phyloP scores from a whole-genome alignment of 2,888 invertebrate species.

The Chouioia cunea region DNA sequence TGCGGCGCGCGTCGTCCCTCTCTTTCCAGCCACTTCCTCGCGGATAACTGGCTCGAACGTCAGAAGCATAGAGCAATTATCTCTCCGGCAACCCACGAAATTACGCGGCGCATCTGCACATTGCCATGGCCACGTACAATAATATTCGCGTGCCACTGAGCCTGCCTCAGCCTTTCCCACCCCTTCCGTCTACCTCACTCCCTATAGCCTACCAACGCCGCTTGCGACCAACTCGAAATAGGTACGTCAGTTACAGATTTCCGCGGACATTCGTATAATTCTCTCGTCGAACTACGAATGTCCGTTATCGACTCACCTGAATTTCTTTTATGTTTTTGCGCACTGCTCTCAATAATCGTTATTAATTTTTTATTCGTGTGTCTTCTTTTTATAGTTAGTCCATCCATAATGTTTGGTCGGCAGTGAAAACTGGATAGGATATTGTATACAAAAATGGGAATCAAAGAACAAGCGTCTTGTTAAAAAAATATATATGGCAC shows the following conservation, averaged over 20 bases:
- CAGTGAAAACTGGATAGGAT: no score
- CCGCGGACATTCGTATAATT: constrained; percentile 37
- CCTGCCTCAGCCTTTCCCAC: background rate
- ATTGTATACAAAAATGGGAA: no score
- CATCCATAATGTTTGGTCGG: no score
- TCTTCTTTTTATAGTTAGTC: no score
- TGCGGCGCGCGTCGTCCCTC: constrained; percentile 9
- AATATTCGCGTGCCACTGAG: constrained; percentile 46
- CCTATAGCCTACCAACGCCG: constrained; percentile 5
- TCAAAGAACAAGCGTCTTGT: no score
- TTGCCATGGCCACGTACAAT: constrained; percentile 49
- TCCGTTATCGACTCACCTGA: no score
- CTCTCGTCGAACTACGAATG: no score
- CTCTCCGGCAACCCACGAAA: constrained; percentile 50
- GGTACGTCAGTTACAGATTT: constrained; percentile 41
- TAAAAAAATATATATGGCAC: no score
- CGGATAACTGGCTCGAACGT: constrained; percentile 42
- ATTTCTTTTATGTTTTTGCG: no score
- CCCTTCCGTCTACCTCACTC: background rate
- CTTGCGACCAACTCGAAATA: constrained; percentile 40
- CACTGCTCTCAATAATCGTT: no score
- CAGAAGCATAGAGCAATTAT: constrained; percentile 56
- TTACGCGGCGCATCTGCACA: constrained; percentile 48
- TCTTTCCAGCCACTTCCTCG: constrained; percentile 30
- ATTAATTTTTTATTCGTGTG: no score